Conservation (phyloP, 2,888 invertebrate species). For the Ptilodon capucinus region DNA sequence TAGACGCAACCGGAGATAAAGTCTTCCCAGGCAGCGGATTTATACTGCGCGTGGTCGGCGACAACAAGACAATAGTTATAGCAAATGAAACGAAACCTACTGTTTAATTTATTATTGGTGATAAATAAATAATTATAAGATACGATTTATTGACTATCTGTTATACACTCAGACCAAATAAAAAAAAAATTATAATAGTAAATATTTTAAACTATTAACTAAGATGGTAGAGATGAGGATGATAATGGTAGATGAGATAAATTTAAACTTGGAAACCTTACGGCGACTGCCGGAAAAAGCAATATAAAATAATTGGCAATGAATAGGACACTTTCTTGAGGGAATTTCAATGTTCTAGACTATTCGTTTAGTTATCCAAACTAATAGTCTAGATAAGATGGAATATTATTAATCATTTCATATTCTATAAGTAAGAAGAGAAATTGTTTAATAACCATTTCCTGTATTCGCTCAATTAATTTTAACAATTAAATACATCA, state of each 20-base stretch:
- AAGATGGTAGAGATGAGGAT: too few species aligned
- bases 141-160: neutral
- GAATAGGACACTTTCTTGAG: too few species aligned
- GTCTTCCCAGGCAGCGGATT: constrained; percentile 55
- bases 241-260: too few species aligned
- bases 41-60: constrained; percentile 45
- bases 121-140: constrained; percentile 9
- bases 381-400: neutral
- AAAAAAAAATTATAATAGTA: too few species aligned
- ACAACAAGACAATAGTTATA: constrained; percentile 16
- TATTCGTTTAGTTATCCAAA: too few species aligned
- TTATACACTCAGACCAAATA: too few species aligned
- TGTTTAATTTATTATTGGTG: constrained; percentile 6
- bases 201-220: too few species aligned
- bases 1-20: constrained; percentile 43
- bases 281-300: too few species aligned
- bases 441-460: constrained; percentile 4
- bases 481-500: constrained; percentile 14
- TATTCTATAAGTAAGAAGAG: neutral
- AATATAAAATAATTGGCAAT: too few species aligned
- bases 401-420: neutral
- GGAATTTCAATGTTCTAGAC: too few species aligned
- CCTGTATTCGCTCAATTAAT: constrained; percentile 19
- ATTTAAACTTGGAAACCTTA: too few species aligned
- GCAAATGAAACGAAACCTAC: constrained; percentile 16